These are phyloP conservation scores for Mactromeris polynyma DNA, from an alignment of 2,888 invertebrate species.

Conservation along the genomic window DNA sequence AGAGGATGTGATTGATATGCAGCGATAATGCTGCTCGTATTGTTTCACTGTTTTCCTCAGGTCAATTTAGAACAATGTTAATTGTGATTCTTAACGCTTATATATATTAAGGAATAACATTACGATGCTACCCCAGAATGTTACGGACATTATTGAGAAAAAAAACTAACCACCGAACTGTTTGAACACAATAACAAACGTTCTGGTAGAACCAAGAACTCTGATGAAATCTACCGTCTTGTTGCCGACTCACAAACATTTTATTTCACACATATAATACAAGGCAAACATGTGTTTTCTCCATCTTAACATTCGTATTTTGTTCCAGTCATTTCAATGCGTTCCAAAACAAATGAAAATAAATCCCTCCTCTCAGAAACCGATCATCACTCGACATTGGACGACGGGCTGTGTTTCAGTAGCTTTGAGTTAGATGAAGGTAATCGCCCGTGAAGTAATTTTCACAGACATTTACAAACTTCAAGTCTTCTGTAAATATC, in stretches of 20 bases:
- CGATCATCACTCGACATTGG: constrained; percentile 39
- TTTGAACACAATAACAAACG: neutral
- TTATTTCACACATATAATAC: neutral
- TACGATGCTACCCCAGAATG: too few relatives aligned
- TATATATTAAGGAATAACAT: too few relatives aligned
- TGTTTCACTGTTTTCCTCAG: too few relatives aligned
- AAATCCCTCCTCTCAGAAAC: constrained; percentile 17
- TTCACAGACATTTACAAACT: constrained; percentile 65
- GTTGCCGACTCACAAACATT: neutral
- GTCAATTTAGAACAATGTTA: too few relatives aligned
- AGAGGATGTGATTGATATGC: too few relatives aligned
- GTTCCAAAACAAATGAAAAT: constrained; percentile 57
- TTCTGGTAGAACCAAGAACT: neutral
- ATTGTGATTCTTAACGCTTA: too few relatives aligned
- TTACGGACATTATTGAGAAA: neutral
- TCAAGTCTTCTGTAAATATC: constrained; percentile 54
- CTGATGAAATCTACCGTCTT: neutral
- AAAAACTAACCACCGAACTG: neutral
- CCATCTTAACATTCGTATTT: constrained; percentile 21
- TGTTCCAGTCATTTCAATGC: constrained; percentile 54
- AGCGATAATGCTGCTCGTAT: too few relatives aligned
- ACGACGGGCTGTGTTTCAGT: neutral
- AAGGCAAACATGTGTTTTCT: constrained; percentile 17
- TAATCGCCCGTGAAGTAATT: constrained; percentile 61
- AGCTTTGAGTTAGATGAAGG: constrained; percentile 36